phyloP scores from a whole-genome alignment of 2,888 invertebrate species.

The Mantis religiosa region DNA sequence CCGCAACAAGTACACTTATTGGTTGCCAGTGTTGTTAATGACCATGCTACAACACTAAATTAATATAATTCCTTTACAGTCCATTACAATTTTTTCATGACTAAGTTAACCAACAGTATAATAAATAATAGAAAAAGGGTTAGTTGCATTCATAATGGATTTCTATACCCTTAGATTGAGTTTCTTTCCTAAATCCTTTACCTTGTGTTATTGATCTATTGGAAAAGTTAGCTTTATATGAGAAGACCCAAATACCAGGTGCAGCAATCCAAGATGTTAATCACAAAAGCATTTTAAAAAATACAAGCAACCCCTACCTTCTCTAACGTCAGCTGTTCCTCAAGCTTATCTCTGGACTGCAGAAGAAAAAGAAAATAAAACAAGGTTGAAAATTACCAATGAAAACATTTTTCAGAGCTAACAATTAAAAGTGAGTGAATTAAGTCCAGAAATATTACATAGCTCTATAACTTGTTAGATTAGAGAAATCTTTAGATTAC shows the following conservation, averaged over 20 bases:
- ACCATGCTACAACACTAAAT: too few relatives aligned
- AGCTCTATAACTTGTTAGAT: background rate
- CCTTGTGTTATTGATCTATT: background rate
- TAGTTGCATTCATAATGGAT: too few relatives aligned
- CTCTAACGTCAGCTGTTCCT: conserved; percentile 24
- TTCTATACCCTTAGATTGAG: too few relatives aligned
- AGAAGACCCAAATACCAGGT: background rate
- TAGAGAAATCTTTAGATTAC: background rate
- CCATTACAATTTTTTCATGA: too few relatives aligned
- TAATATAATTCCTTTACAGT: too few relatives aligned
- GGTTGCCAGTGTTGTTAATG: too few relatives aligned
- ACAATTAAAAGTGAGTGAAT: background rate
- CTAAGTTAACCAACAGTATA: too few relatives aligned
- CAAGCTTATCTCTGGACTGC: conserved; percentile 28
- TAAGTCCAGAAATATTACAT: background rate
- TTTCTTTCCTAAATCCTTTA: background rate
- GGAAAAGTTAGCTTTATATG: background rate
- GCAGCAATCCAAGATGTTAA: background rate
- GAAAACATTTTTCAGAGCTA: background rate
- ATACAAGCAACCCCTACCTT: conserved; percentile 22
- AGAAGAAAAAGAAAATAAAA: conserved; percentile 26
- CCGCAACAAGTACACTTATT: too few relatives aligned
- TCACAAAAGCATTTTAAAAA: background rate
- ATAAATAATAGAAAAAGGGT: too few relatives aligned
- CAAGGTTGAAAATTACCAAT: background rate